These are phyloP conservation scores for Gymnobelideus leadbeateri DNA, from an alignment of 2,113 vertebrate species.

Conservation along the genomic window DNA sequence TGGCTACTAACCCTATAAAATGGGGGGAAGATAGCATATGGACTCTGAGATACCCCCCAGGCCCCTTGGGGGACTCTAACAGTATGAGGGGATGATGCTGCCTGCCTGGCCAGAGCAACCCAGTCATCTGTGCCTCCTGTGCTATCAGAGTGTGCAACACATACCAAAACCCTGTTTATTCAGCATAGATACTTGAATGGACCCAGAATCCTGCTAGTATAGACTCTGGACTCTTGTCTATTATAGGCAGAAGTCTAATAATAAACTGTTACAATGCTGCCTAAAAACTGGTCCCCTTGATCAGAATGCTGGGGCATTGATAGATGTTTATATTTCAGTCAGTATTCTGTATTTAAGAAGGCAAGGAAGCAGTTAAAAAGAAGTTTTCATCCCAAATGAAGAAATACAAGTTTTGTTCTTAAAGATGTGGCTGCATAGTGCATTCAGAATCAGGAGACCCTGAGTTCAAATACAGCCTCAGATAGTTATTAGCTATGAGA, in stretches of 20 bases:
- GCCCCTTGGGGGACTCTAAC: background rate
- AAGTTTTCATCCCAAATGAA: background rate
- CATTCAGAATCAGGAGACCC: background rate
- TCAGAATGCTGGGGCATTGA: background rate
- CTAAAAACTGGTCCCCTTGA: background rate
- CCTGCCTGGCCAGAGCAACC: background rate
- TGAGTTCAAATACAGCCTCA: background rate
- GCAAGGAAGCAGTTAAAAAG: background rate
- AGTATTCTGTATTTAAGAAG: background rate
- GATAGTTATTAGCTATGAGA: background rate
- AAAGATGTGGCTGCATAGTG: background rate
- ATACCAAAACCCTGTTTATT: background rate
- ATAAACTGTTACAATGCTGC: background rate
- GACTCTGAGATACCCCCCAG: background rate
- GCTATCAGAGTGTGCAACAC: no score
- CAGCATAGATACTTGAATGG: background rate
- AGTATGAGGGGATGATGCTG: background rate
- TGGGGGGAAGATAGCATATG: background rate
- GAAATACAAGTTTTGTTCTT: background rate
- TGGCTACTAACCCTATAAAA: background rate
- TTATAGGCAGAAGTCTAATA: background rate
- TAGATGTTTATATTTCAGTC: background rate
- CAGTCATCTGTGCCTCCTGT: no score
- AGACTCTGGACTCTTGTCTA: background rate
- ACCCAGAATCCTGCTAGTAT: background rate